phyloP scores from a whole-genome alignment of 2,113 vertebrate genomes.

The Platysternon megacephalum region DNA sequence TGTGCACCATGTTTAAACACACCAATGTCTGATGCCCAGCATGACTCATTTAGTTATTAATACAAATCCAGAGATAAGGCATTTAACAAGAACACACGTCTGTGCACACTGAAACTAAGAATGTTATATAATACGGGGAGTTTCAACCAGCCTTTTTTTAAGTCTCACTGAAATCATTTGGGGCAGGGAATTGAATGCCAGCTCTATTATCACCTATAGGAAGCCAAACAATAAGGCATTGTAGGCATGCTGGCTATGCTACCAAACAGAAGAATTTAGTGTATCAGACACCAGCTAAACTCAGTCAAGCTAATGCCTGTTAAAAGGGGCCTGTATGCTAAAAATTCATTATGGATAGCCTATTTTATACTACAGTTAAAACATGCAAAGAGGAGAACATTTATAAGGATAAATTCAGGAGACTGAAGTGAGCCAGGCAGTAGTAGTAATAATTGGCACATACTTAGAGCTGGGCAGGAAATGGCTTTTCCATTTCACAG shows the following conservation, averaged over 20 bases:
- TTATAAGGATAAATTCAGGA: not conserved
- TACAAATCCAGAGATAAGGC: conserved; percentile 64
- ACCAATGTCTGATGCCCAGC: conserved; percentile 17
- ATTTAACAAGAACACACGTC: conserved; percentile 66
- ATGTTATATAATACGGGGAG: conserved; percentile 58
- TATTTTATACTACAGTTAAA: conserved; percentile 23
- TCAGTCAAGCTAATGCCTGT: not conserved
- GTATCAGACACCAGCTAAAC: conserved; percentile 5
- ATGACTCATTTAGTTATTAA: conserved; percentile 65
- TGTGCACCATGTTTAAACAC: not conserved
- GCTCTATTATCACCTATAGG: conserved; percentile 56
- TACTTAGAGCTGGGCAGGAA: not conserved
- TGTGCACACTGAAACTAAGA: conserved; percentile 55
- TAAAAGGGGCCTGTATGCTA: not conserved
- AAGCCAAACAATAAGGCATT: conserved; percentile 66
- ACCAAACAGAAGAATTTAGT: conserved; percentile 19
- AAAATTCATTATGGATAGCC: not conserved
- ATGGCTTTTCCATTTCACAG: not conserved
- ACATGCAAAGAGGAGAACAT: not conserved
- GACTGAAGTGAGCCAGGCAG: not conserved
- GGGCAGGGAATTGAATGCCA: conserved; percentile 43
- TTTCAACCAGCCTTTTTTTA: conserved; percentile 55
- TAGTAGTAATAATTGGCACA: not conserved
- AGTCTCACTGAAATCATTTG: conserved; percentile 45
- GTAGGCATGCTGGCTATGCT: conserved; percentile 28